Conservation (phyloP, 30 jellyfish, hydroid and myxozoan species). For the Turritopsis dohrnii region DNA sequence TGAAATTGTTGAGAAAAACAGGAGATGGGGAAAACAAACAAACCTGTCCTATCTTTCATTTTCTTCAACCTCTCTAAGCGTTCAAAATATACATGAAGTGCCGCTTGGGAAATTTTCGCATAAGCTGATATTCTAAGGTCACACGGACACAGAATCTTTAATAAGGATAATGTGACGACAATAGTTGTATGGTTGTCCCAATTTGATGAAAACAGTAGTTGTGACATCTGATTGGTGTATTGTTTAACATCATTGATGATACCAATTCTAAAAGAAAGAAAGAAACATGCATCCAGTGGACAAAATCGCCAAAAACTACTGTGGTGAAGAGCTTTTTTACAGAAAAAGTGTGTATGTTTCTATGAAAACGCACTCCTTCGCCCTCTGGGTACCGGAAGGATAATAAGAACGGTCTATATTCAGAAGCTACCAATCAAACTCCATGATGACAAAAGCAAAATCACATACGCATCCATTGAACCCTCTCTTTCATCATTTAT, state of each 20-base stretch:
- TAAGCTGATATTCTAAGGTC: constrained; percentile 16
- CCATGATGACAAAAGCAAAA: neutral
- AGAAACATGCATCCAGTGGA: too few species aligned
- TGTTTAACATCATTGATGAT: neutral
- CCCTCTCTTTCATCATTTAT: neutral
- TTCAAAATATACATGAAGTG: neutral
- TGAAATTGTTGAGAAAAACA: too few species aligned
- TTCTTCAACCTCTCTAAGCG: neutral
- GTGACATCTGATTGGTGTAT: neutral
- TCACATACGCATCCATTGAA: neutral
- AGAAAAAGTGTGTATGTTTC: too few species aligned
- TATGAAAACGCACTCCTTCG: too few species aligned
- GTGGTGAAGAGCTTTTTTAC: too few species aligned
- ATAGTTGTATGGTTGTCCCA: neutral
- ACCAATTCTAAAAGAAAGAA: neutral
- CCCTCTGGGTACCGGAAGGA: too few species aligned
- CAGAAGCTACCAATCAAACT: too few species aligned
- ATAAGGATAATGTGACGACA: neutral
- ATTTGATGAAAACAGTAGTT: neutral
- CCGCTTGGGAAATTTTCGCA: constrained; percentile 1
- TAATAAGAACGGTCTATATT: neutral
- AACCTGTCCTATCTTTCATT: neutral
- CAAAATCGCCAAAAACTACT: too few species aligned
- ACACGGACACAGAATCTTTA: neutral
- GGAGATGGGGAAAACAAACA: neutral